A percentile compares a stretch with the other conserved stretches of the same genome.
These are phyloP conservation scores for Hymenochirus boettgeri DNA, from an alignment of 2,113 vertebrate genomes.

Conservation along the genomic window DNA sequence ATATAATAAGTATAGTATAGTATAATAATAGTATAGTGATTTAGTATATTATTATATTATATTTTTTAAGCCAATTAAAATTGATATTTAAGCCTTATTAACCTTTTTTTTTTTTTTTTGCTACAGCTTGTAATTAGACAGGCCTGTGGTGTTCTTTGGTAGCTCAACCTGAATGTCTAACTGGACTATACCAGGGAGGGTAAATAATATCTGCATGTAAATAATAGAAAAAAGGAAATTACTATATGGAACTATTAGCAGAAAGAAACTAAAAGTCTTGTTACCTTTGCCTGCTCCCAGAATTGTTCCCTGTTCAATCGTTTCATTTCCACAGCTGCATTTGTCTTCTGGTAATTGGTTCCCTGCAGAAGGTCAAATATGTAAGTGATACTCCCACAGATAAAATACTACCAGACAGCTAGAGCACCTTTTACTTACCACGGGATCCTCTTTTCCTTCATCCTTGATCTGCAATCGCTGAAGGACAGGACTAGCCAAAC, in stretches of 20 bases:
- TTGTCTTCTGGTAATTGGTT: constrained; percentile 91
- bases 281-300: constrained; percentile 95
- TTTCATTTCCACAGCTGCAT: constrained; percentile 96
- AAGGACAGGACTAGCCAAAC: constrained; percentile 83
- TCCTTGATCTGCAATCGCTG: constrained; percentile 84
- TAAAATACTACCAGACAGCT: not conserved
- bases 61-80: too few species aligned
- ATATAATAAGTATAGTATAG: too few species aligned
- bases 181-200: too few species aligned
- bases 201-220: too few species aligned
- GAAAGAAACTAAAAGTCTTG: not conserved
- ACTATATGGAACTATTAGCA: not conserved
- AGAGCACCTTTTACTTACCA: constrained; percentile 57
- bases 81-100: too few species aligned
- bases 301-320: constrained; percentile 95
- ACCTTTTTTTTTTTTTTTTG: too few species aligned
- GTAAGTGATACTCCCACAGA: constrained; percentile 1
- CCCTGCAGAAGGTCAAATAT: constrained; percentile 64
- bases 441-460: constrained; percentile 64
- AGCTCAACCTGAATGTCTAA: too few species aligned
- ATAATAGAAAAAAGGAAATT: not conserved
- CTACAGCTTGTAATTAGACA: too few species aligned
- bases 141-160: too few species aligned
- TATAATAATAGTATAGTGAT: too few species aligned
- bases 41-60: too few species aligned